Conservation (phyloP, 2,113 vertebrate genomes). For the Merops nubicus region DNA sequence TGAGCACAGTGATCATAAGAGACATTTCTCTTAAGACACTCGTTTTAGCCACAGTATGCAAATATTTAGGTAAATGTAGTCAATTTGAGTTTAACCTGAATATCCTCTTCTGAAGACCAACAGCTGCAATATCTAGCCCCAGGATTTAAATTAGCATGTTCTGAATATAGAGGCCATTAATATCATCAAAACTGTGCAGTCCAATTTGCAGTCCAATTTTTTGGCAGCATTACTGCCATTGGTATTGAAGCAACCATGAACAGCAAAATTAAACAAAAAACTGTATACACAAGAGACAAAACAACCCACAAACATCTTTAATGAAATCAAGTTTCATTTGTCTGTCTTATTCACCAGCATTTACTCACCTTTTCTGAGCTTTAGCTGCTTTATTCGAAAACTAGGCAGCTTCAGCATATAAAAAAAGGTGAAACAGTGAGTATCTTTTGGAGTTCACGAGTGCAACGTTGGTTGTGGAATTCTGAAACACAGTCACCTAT, state of each 20-base stretch:
- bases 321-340: not conserved
- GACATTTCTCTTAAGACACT: not conserved
- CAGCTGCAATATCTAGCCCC: not conserved
- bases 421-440: not conserved
- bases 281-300: not conserved
- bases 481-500: not conserved
- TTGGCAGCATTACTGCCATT: not conserved
- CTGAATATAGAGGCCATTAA: not conserved
- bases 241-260: not conserved
- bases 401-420: not conserved
- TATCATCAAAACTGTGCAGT: not conserved
- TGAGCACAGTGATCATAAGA: not conserved
- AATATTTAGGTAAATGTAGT: not conserved
- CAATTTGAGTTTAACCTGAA: not conserved
- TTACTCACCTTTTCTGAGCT: not conserved
- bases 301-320: not conserved
- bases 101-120: not conserved
- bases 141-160: not conserved
- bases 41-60: not conserved
- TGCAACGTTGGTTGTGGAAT: rapidly evolving
- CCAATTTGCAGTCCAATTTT: not conserved
- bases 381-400: not conserved
- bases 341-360: not conserved
- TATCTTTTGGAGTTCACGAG: not conserved
- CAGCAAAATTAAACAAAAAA: not conserved